phyloP scores from a whole-genome alignment of 1,140 invertebrate genomes.

The Dendroctonus ponderosae region DNA sequence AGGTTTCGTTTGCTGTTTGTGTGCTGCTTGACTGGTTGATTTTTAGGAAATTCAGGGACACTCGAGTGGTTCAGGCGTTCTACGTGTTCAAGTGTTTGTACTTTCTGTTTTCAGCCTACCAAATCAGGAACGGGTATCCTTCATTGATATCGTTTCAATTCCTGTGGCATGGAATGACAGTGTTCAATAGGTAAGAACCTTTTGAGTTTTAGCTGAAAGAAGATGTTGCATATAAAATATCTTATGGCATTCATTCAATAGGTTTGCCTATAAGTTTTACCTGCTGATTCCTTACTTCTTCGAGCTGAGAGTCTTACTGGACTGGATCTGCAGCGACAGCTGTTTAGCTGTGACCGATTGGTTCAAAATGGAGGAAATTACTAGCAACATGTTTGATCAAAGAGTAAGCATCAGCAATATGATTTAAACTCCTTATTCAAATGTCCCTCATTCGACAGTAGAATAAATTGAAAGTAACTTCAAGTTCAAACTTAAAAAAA shows the following conservation, averaged over 20 bases:
- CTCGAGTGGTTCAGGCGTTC: conserved; percentile 13
- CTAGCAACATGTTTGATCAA: conserved; percentile 21
- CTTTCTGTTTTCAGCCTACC: conserved; percentile 30
- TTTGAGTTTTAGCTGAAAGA: no score
- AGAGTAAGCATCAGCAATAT: background rate
- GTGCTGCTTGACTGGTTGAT: background rate
- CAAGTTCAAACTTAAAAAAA: no score
- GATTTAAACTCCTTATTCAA: no score
- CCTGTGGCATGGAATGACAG: conserved; percentile 6
- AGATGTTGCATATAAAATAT: no score
- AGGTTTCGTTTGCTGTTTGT: background rate
- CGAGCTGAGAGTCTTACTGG: conserved; percentile 22
- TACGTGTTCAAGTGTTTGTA: conserved; percentile 28
- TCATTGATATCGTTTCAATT: conserved; percentile 16
- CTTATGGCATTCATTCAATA: no score
- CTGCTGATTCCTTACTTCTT: conserved; percentile 18
- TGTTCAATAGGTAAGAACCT: conserved; percentile 9
- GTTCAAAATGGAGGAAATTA: conserved; percentile 33
- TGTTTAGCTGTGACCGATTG: conserved; percentile 18
- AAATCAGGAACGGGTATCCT: conserved; percentile 30
- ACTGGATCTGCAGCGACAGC: conserved; percentile 29
- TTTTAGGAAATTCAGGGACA: conserved; percentile 7
- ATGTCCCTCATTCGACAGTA: no score
- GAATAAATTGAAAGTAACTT: no score
- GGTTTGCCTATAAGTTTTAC: conserved; percentile 27